Evolutionary conservation across 2,113 vertebrate species (phyloP).

Genomic region (Onychostoma macrolepis): DNA sequence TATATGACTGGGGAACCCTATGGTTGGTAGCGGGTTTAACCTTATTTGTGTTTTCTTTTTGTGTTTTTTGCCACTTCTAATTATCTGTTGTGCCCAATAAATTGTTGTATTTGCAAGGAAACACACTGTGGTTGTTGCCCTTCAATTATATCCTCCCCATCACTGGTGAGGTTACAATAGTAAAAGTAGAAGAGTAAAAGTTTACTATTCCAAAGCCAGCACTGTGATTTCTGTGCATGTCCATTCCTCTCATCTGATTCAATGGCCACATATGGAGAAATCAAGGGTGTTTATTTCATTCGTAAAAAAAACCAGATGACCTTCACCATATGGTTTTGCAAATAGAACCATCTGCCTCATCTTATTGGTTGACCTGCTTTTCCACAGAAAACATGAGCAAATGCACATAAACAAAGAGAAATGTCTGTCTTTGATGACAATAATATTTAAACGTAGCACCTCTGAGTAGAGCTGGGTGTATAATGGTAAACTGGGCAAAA

Average conservation of each 20-base stretch:
- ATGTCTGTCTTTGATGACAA: slow-evolving; percentile 17
- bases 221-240: not conserved
- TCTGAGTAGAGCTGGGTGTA: not conserved
- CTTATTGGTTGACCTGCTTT: slow-evolving; percentile 19
- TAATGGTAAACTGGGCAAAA: not conserved
- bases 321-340: slow-evolving; percentile 28
- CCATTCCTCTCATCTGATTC: slow-evolving; percentile 12
- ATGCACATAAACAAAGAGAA: slow-evolving; percentile 1
- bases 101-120: too few species aligned
- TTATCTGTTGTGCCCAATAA: too few species aligned
- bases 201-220: not conserved
- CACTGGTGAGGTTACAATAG: too few species aligned
- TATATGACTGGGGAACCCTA: too few species aligned
- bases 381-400: not conserved
- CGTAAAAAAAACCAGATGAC: not conserved
- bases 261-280: slow-evolving; percentile 10
- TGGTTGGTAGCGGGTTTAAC: too few species aligned
- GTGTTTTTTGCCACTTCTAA: too few species aligned
- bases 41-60: too few species aligned
- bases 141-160: too few species aligned
- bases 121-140: too few species aligned
- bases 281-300: slow-evolving; percentile 36
- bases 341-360: slow-evolving; percentile 11
- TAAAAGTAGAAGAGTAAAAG: not conserved
- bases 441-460: slow-evolving; percentile 30